Percentiles rank a stretch among this genome's conserved stretches.
Evolutionary conservation across 2,797 vertebrate species (phyloP).

Genomic region (Tympanoctomys barrerae): DNA sequence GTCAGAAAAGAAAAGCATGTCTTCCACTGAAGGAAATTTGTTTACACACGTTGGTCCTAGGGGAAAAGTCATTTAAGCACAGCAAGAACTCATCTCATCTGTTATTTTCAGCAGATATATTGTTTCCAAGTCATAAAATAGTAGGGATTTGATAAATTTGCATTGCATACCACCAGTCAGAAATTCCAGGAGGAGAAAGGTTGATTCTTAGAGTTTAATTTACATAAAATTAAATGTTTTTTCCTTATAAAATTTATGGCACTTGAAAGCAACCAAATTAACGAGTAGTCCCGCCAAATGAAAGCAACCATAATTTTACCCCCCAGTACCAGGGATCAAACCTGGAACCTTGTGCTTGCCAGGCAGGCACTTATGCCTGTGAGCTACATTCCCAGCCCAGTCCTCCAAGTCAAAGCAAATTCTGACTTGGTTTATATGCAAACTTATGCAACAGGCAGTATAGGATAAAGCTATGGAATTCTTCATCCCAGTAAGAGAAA

Average conservation of each 20-base stretch:
- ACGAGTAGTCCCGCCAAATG: accelerated
- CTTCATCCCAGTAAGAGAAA: conserved; percentile 38
- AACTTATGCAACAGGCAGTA: neutral
- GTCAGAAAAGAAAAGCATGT: conserved; percentile 29
- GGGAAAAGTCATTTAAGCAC: conserved; percentile 63
- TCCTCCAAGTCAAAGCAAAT: neutral
- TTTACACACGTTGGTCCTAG: conserved; percentile 29
- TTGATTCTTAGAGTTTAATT: neutral
- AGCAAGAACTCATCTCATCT: neutral
- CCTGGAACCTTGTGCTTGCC: too few relatives aligned
- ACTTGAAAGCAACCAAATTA: neutral
- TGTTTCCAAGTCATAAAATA: conserved; percentile 13
- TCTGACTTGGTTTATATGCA: neutral
- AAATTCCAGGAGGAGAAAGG: neutral
- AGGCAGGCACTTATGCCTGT: too few relatives aligned
- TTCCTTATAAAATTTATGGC: neutral
- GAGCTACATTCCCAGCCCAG: too few relatives aligned
- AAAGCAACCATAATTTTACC: neutral
- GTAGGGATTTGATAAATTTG: neutral
- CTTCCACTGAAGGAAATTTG: conserved; percentile 50
- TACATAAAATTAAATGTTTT: conserved; percentile 13
- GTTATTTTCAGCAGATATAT: neutral
- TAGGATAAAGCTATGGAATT: conserved; percentile 23
- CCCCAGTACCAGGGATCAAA: too few relatives aligned
- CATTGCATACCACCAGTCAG: neutral